Evolutionary conservation across 1,140 invertebrate species (phyloP).

Genomic region (Leptinotarsa defecta): DNA sequence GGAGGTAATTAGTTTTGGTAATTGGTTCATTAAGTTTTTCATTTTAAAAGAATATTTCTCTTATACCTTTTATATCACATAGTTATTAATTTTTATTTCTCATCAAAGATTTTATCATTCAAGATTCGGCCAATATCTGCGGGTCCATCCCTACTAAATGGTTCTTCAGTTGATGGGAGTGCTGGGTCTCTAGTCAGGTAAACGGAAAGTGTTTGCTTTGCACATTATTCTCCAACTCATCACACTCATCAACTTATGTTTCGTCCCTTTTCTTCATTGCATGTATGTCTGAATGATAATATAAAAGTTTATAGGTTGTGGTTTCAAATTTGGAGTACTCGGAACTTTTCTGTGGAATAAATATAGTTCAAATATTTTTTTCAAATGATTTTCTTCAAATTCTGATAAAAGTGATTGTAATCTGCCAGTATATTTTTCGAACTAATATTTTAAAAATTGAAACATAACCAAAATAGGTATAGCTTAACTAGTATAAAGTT

Average conservation of each 20-base stretch:
- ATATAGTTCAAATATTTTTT: neutral
- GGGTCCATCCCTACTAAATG: conserved; percentile 61
- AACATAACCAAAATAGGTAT: too few species aligned
- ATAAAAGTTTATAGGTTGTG: neutral
- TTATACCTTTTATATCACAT: too few species aligned
- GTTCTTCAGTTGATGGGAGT: conserved; percentile 58
- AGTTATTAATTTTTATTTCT: too few species aligned
- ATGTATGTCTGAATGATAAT: neutral
- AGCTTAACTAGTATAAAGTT: too few species aligned
- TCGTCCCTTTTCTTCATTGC: conserved; percentile 15
- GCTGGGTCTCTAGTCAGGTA: conserved; percentile 65
- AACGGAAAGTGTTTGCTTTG: conserved; percentile 33
- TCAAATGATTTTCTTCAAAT: too few species aligned
- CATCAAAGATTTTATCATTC: conserved; percentile 30
- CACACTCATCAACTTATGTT: neutral
- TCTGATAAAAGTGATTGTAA: too few species aligned
- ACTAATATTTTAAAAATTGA: too few species aligned
- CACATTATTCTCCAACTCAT: neutral
- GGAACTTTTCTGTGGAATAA: neutral
- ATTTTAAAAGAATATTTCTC: too few species aligned
- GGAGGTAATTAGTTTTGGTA: too few species aligned
- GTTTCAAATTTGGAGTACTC: neutral
- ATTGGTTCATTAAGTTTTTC: too few species aligned
- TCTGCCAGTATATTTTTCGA: too few species aligned
- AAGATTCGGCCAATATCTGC: conserved; percentile 69